Evolutionary conservation across 1,140 invertebrate species (phyloP).

Genomic region (Colletes latitarsis): DNA sequence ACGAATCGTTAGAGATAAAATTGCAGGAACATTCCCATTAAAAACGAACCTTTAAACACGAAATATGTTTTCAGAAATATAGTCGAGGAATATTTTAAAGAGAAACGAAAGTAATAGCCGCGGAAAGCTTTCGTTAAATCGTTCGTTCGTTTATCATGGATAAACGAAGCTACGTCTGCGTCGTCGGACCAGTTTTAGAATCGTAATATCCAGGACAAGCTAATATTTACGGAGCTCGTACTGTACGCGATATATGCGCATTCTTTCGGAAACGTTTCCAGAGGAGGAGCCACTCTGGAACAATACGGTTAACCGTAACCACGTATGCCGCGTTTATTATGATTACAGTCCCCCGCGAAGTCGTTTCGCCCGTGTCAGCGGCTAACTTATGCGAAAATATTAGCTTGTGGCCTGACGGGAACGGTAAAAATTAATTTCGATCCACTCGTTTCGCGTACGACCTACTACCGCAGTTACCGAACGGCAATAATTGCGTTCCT

Average conservation of each 20-base stretch:
- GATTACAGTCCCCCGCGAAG: conserved; percentile 46
- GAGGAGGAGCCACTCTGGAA: conserved; percentile 25
- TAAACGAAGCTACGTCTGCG: neutral
- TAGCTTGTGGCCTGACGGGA: conserved; percentile 5
- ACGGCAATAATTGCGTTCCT: conserved; percentile 43
- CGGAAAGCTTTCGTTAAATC: neutral
- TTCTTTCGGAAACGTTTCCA: neutral
- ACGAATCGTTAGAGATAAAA: no score
- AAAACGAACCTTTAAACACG: no score
- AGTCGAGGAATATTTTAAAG: neutral
- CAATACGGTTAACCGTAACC: conserved; percentile 41
- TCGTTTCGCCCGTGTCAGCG: conserved; percentile 19
- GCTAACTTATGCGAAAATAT: conserved; percentile 38
- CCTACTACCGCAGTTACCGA: neutral
- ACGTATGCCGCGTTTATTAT: conserved; percentile 44
- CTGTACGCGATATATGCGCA: neutral
- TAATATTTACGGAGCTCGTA: conserved; percentile 35
- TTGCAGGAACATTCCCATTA: neutral
- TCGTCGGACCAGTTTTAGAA: conserved; percentile 32
- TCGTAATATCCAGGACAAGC: conserved; percentile 26
- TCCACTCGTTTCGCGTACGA: neutral
- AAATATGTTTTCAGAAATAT: neutral
- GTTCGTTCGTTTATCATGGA: neutral
- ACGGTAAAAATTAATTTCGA: conserved; percentile 58
- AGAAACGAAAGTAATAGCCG: neutral